Conservation (phyloP, 2,113 vertebrate genomes). For the Megaceryle torquata region DNA sequence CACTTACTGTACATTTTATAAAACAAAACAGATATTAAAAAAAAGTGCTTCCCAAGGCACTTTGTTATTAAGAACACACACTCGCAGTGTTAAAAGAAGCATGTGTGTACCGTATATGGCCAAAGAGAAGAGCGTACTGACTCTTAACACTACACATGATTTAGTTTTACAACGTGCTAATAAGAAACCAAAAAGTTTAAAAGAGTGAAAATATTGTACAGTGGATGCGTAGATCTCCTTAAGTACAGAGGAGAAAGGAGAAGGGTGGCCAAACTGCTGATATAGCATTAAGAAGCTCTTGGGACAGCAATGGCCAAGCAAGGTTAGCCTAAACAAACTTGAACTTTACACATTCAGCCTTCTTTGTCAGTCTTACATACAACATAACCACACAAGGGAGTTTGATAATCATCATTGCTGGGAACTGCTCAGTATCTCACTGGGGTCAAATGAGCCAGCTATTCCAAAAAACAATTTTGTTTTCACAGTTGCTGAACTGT, state of each 20-base stretch:
- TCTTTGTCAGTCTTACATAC: not conserved
- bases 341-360: not conserved
- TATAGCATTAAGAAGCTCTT: not conserved
- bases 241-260: not conserved
- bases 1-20: not conserved
- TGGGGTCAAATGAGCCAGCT: not conserved
- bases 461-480: not conserved
- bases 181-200: not conserved
- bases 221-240: not conserved
- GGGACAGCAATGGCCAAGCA: not conserved
- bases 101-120: not conserved
- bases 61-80: not conserved
- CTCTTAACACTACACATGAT: not conserved
- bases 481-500: not conserved
- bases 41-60: not conserved
- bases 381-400: not conserved
- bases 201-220: not conserved
- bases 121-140: not conserved
- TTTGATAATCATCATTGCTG: rapidly evolving
- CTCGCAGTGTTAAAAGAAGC: not conserved
- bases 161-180: not conserved
- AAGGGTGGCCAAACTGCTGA: not conserved
- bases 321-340: not conserved
- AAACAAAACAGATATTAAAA: not conserved
- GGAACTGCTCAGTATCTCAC: not conserved